Percentiles rank a stretch among this genome's conserved stretches.
Evolutionary conservation across 64 coral and sea anemone genomes (phyloP).

Genomic region (Stylophora pistillata): DNA sequence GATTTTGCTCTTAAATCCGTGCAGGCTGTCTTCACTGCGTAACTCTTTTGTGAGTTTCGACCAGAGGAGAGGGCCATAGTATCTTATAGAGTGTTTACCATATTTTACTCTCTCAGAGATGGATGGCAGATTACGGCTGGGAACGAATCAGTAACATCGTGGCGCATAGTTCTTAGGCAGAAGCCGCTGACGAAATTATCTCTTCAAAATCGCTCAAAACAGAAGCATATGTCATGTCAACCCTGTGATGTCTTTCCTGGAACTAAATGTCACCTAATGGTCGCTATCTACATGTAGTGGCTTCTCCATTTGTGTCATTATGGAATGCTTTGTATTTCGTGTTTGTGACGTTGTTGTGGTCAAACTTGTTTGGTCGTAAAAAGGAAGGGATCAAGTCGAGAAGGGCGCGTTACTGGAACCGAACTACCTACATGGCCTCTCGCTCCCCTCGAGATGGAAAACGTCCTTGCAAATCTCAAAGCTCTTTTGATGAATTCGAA

Average conservation of each 20-base stretch:
- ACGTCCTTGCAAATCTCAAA: conserved; percentile 13
- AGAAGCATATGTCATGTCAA: background rate
- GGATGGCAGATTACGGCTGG: background rate
- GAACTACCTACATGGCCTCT: conserved; percentile 8
- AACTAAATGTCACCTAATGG: conserved; percentile 25
- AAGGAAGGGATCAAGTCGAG: background rate
- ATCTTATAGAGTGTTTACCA: too few species aligned
- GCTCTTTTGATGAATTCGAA: conserved; percentile 47
- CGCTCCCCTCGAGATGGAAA: background rate
- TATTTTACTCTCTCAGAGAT: too few species aligned
- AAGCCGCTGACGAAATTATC: background rate
- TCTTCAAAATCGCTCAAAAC: background rate
- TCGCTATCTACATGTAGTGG: background rate
- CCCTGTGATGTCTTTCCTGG: background rate
- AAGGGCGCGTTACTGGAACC: too few species aligned
- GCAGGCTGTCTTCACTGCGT: too few species aligned
- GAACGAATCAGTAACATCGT: too few species aligned
- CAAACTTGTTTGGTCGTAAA: conserved; percentile 48
- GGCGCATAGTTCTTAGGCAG: background rate
- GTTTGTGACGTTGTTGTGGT: conserved; percentile 35
- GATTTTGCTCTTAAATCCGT: too few species aligned
- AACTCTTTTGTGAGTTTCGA: too few species aligned
- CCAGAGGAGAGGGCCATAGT: too few species aligned
- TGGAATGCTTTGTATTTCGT: conserved; percentile 31
- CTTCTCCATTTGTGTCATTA: conserved; percentile 32